Base-by-base conservation (phyloP, 2,797 vertebrate species). In the Myripristis jacobus region DNA sequence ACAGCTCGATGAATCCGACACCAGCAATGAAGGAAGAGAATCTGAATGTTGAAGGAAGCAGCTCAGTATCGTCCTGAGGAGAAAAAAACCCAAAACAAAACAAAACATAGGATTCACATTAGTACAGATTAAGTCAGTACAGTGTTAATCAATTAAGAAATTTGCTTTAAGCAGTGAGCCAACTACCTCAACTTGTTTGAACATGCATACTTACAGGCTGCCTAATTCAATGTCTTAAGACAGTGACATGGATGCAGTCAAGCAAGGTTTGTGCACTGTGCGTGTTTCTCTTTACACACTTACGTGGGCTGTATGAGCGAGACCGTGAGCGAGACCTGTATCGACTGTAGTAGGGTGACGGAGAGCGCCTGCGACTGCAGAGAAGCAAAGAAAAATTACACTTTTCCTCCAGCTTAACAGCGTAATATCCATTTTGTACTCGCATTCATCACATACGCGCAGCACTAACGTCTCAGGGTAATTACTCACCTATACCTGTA, bases 301-400 rank as follows among this genome's bases (percentile, higher is more conserved):
- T 89, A 97, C 96, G 93, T 90, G 96, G 96, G 85, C 96, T 98
- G 85, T 97, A 97, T 36, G 96, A 98, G 81, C 95, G 95, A 75
- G 97, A 97, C 84, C 96, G 88, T 29, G 96, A 98, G 59, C 95
- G 94, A 27, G 96, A 98, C 88, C 96, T 94, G 85, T 97, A 97
- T 34, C 96, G 93, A 83, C 95, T 96, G 88, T 97, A 97, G 73
- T 97, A 96, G 13, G 96, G 97, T 12, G 96, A 98, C n/a, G 96
- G 96, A 44, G 97, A 97, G 87, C 95, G 94, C 87, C 96, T 95
- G 89, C 95, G 91, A 77, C 89, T 92, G 75, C 13, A 62, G n/a
- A 22, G 87, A 85, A 57, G 88, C 84, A 82, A 73, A 80, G 75
- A 80, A 53, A 56, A 18, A 55, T n/a, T 43, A 69, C 21, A 21